These are phyloP conservation scores for Dioctria rufipes DNA, from an alignment of 2,888 invertebrate genomes.

Conservation along the genomic window DNA sequence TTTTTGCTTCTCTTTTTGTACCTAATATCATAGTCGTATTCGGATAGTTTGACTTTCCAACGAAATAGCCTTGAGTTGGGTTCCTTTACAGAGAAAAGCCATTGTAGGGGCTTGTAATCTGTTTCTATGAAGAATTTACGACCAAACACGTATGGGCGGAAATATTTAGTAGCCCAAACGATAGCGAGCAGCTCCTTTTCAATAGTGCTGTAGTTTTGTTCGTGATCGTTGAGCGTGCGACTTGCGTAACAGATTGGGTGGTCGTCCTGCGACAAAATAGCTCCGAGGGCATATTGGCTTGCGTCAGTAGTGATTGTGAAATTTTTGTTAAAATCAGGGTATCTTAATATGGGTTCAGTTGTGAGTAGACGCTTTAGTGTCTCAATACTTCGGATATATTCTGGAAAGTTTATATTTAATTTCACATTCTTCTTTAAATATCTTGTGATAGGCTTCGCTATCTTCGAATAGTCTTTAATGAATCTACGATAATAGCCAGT, in stretches of 20 bases:
- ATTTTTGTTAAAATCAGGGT: too few relatives aligned
- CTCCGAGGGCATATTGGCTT: too few relatives aligned
- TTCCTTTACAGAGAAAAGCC: constrained; percentile 67
- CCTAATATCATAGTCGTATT: constrained; percentile 61
- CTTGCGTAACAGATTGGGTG: neutral
- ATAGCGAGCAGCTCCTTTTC: constrained; percentile 53
- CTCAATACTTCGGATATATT: too few relatives aligned
- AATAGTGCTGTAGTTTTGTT: constrained; percentile 60
- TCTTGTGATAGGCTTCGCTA: too few relatives aligned
- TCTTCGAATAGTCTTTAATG: too few relatives aligned
- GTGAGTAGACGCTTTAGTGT: too few relatives aligned
- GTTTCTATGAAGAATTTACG: constrained; percentile 66
- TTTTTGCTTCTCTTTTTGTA: constrained; percentile 58
- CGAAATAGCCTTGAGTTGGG: constrained; percentile 66
- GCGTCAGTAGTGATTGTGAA: too few relatives aligned
- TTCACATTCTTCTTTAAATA: too few relatives aligned
- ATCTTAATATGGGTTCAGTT: too few relatives aligned
- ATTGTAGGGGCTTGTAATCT: constrained; percentile 67
- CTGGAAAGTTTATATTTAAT: too few relatives aligned
- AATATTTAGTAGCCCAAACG: constrained; percentile 65
- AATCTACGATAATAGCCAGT: too few relatives aligned
- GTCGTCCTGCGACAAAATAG: too few relatives aligned
- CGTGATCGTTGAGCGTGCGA: constrained; percentile 39
- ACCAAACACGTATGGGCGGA: constrained; percentile 66
- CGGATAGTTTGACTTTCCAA: constrained; percentile 65